Evolutionary conservation across 2,888 invertebrate genomes (phyloP), one percentile per base, ranked within the genome.

Genomic region (Chirona hameri): DNA sequence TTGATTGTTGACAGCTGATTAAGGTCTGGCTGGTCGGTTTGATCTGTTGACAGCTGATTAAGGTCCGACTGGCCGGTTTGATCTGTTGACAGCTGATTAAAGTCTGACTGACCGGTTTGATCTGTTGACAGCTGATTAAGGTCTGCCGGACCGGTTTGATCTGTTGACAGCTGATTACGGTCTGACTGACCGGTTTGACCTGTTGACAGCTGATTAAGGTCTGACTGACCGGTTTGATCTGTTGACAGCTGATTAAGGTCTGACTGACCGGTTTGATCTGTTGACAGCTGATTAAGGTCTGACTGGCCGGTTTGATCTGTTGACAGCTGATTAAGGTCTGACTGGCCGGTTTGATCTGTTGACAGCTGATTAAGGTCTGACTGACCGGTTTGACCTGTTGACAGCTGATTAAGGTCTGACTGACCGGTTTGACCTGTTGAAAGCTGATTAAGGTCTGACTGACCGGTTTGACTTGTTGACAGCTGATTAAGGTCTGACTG

Each of bases 391-490:
- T 39, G 39, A 39, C 2, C 39, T 7, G 39, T 39, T 39, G 24
- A 31, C 82, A 84, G 93, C 87, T 95, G 5, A 93, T 95, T 69
- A 96, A 95, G 89, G 93, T 95, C 55, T 7, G 7, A n/a, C n/a
- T n/a, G 39, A 39, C 39, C 39, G 39, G n/a, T 39, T 39, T 39
- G 39, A 39, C 2, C 39, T 7, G 39, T 39, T 39, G 24, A 31
- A 81, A 84, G 93, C 87, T 95, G 5, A 93, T 95, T 69, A 96
- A 95, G 89, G 93, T 95, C 55, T 7, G 7, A n/a, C n/a, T n/a
- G 39, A 39, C 39, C 39, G 39, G n/a, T 39, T 39, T 39, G 39
- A 39, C 2, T 7, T 7, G 39, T 39, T 39, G 24, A 31, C 82
- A 84, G 93, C 87, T 95, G 5, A 93, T 95, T 69, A 96, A 95